phyloP scores from a whole-genome alignment of 2,888 invertebrate species.

The Herminia tarsipennalis region DNA sequence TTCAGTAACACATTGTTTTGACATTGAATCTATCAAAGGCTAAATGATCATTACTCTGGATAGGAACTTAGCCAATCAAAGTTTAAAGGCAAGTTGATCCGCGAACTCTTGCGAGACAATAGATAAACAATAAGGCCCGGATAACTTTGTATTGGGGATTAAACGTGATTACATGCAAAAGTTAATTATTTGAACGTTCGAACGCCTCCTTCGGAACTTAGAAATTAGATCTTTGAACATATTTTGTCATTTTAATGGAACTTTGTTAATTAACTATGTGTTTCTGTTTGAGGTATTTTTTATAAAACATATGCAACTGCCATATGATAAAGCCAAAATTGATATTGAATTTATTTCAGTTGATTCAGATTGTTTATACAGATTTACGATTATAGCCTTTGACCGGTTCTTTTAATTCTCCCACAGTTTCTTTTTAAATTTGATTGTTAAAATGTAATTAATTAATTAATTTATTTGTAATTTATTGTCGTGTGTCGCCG shows the following conservation, averaged over 20 bases:
- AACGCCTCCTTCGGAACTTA: background rate
- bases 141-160: constrained; percentile 31
- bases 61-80: constrained; percentile 46
- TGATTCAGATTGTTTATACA: background rate
- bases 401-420: constrained; percentile 36
- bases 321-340: too few relatives aligned
- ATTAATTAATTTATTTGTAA: constrained; percentile 67
- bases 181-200: constrained; percentile 24
- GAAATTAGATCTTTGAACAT: background rate
- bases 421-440: constrained; percentile 23
- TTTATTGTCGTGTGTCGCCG: constrained; percentile 61
- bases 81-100: constrained; percentile 43
- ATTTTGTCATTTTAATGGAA: too few relatives aligned
- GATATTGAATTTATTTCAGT: background rate
- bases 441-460: constrained; percentile 51
- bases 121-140: constrained; percentile 38
- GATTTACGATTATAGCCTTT: constrained; percentile 24
- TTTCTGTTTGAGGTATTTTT: too few relatives aligned
- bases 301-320: too few relatives aligned
- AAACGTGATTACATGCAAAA: constrained; percentile 38
- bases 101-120: constrained; percentile 35
- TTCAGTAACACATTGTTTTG: constrained; percentile 34
- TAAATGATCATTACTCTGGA: constrained; percentile 37
- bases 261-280: too few relatives aligned
- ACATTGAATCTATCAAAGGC: constrained; percentile 44